A percentile compares a stretch with the other conserved stretches of the same genome.
phyloP scores from a whole-genome alignment of 2,797 vertebrate genomes.

The Somateria mollissima region DNA sequence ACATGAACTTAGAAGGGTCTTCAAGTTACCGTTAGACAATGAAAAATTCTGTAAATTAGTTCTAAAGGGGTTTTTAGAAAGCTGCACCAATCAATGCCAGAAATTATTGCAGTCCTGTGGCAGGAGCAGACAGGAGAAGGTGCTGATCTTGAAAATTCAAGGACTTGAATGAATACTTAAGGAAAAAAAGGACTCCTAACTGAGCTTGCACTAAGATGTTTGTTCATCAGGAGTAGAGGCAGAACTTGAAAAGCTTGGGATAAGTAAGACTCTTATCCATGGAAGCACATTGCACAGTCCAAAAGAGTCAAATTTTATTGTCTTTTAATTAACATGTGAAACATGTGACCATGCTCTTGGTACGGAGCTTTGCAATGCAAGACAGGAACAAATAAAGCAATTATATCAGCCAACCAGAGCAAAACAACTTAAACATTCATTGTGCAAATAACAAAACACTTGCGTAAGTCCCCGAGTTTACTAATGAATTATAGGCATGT shows the following conservation, averaged over 20 bases:
- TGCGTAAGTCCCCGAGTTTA: not conserved
- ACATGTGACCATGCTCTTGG: not conserved
- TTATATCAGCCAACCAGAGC: not conserved
- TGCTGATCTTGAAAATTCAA: not conserved
- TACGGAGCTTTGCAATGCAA: not conserved
- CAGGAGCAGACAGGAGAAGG: not conserved
- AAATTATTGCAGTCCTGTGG: not conserved
- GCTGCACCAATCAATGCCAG: not conserved
- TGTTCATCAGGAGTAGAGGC: fast-evolving
- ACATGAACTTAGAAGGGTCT: not conserved
- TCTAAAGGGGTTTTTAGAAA: not conserved
- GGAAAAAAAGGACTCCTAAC: not conserved
- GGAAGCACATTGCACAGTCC: not conserved
- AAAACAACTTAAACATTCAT: not conserved
- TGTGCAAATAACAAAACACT: not conserved
- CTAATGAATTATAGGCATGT: not conserved
- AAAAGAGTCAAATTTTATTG: not conserved
- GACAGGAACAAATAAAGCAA: conserved; percentile 3
- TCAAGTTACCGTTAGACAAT: not conserved
- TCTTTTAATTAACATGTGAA: not conserved
- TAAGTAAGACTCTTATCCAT: not conserved
- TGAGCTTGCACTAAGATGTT: not conserved
- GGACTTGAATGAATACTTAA: not conserved
- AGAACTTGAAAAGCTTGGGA: not conserved
- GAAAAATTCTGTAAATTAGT: not conserved